These are phyloP conservation scores for Notarius quadriscutis DNA, from an alignment of 2,113 vertebrate genomes.

Conservation along the genomic window DNA sequence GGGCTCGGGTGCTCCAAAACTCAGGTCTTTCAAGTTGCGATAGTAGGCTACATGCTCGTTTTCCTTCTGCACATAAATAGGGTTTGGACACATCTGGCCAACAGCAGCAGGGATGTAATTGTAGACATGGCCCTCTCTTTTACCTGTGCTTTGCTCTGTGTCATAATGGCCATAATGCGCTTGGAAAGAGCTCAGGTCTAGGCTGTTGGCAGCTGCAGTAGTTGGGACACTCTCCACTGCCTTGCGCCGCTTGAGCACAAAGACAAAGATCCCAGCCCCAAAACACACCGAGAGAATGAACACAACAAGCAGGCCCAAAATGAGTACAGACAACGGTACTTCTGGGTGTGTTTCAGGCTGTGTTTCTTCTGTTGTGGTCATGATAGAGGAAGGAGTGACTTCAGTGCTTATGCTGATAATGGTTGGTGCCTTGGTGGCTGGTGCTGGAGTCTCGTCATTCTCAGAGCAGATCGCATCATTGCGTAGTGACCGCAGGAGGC, in stretches of 20 bases:
- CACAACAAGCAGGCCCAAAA: conserved; percentile 92
- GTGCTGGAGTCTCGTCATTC: conserved; percentile 72
- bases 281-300: conserved; percentile 97
- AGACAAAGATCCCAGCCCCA: conserved; percentile 94
- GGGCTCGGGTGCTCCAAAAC: conserved; percentile 80
- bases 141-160: conserved; percentile 77
- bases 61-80: conserved; percentile 97
- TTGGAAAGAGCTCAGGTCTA: conserved; percentile 92
- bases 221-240: conserved; percentile 80
- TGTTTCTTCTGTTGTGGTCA: conserved; percentile 80
- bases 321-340: conserved; percentile 93
- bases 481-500: conserved; percentile 88
- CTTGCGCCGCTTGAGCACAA: conserved; percentile 93
- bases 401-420: conserved; percentile 79
- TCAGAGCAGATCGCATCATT: conserved; percentile 93
- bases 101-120: conserved; percentile 92
- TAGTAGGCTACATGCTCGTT: conserved; percentile 89
- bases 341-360: conserved; percentile 84
- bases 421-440: conserved; percentile 76
- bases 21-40: conserved; percentile 89
- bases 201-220: conserved; percentile 74
- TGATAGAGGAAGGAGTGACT: conserved; percentile 63
- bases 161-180: conserved; percentile 93
- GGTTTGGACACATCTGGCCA: conserved; percentile 97
- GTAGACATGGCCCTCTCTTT: conserved; percentile 89